A percentile compares a stretch with the other conserved stretches of the same genome.
Conservation (phyloP, 2,888 invertebrate genomes). For the Lochmaea capreae region DNA sequence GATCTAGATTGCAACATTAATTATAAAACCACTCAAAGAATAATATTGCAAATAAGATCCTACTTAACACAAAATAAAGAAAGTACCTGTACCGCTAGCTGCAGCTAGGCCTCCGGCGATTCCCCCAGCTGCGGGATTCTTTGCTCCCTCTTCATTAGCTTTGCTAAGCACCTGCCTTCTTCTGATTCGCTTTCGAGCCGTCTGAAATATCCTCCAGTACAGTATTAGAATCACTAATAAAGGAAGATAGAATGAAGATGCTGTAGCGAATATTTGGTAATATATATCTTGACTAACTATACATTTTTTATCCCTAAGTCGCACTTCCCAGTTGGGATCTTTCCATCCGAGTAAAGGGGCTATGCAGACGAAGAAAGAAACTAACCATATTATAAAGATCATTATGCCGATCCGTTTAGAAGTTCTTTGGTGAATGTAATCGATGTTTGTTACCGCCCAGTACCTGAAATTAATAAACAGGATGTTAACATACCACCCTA, state of each 20-base stretch:
- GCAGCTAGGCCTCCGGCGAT: conserved; percentile 71
- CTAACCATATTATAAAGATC: conserved; percentile 87
- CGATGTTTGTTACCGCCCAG: conserved; percentile 48
- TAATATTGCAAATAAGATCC: neutral
- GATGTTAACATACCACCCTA: too few relatives aligned
- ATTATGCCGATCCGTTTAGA: conserved; percentile 81
- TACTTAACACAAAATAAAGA: conserved; percentile 4
- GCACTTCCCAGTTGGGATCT: conserved; percentile 71
- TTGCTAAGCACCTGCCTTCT: conserved; percentile 71
- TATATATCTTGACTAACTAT: conserved; percentile 87
- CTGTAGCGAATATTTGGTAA: conserved; percentile 90
- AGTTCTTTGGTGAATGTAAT: conserved; percentile 88
- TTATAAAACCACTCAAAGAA: neutral
- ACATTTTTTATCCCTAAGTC: conserved; percentile 76
- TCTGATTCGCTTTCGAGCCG: conserved; percentile 87
- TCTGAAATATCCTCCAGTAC: conserved; percentile 92
- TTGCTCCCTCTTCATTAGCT: conserved; percentile 58
- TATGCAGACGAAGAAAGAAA: conserved; percentile 85
- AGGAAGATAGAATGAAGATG: conserved; percentile 92
- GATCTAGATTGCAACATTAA: neutral
- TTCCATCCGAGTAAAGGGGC: conserved; percentile 91
- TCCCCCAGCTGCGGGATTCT: conserved; percentile 66
- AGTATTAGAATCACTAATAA: conserved; percentile 86
- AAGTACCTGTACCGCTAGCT: conserved; percentile 73
- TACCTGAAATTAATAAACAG: conserved; percentile 36